phyloP scores from a whole-genome alignment of 2,888 invertebrate genomes.

The Coleophora flavipennella region DNA sequence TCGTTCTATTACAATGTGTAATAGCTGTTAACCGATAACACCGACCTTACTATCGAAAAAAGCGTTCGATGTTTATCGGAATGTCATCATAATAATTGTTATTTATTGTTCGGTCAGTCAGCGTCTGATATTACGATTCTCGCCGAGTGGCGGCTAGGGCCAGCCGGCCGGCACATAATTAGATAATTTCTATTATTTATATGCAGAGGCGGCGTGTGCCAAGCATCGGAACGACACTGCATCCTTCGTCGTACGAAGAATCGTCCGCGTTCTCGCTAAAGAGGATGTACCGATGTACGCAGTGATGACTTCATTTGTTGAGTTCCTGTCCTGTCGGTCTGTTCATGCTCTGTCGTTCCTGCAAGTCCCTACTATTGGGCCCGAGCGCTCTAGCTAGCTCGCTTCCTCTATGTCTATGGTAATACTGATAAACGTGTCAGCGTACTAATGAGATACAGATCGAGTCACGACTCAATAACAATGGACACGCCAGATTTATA shows the following conservation, averaged over 20 bases:
- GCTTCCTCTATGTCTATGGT: conserved; percentile 51
- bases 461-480: conserved; percentile 1
- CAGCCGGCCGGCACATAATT: conserved; percentile 56
- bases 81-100: conserved; percentile 47
- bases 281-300: conserved; percentile 43
- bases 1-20: conserved; percentile 57
- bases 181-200: conserved; percentile 72
- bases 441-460: conserved; percentile 47
- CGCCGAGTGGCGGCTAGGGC: conserved; percentile 42
- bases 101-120: conserved; percentile 35
- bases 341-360: no score
- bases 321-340: no score
- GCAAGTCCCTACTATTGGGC: conserved; percentile 44
- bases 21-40: conserved; percentile 61
- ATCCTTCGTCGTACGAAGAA: conserved; percentile 59
- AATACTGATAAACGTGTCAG: conserved; percentile 52
- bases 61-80: conserved; percentile 50
- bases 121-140: conserved; percentile 45
- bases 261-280: conserved; percentile 49
- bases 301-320: conserved; percentile 20
- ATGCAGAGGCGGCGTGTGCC: conserved; percentile 51
- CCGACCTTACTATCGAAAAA: conserved; percentile 58
- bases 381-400: conserved; percentile 17
- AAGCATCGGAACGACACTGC: conserved; percentile 46
- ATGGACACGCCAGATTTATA: background rate